Evolutionary conservation across 2,113 vertebrate species (phyloP).

Genomic region (Nasalis larvatus): DNA sequence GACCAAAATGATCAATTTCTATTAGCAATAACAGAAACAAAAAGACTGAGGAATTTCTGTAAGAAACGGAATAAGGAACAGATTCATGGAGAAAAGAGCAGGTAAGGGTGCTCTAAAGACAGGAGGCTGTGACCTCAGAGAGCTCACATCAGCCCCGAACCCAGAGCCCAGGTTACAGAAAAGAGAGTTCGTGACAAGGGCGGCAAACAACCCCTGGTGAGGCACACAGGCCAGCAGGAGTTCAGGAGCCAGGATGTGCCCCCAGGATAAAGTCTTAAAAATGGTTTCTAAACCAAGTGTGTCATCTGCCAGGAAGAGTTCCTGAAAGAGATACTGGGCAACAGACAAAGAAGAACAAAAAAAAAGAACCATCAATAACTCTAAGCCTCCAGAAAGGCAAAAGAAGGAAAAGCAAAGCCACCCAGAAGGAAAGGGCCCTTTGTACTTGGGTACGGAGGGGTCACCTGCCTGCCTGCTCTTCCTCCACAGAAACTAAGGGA

Average conservation of each 20-base stretch:
- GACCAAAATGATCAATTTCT: background rate
- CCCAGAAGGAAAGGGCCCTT: background rate
- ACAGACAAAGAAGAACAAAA: no score
- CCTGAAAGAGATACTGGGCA: background rate
- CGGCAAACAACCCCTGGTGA: background rate
- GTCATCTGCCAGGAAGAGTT: background rate
- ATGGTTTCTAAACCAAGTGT: background rate
- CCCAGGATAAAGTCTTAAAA: no score
- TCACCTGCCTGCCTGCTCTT: background rate
- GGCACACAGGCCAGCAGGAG: background rate
- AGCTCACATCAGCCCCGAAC: background rate
- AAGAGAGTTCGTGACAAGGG: background rate
- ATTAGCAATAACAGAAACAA: background rate
- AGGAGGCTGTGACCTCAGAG: background rate
- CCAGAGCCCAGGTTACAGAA: background rate
- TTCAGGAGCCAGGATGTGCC: background rate
- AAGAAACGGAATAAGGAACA: background rate
- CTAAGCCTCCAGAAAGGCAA: background rate
- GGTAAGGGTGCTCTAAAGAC: background rate
- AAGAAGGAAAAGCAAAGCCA: background rate
- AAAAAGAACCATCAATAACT: background rate
- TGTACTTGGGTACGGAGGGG: background rate
- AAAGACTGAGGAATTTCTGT: background rate
- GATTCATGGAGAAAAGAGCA: background rate
- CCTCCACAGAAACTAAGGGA: background rate